These are phyloP conservation scores for Plumapathes pennacea DNA, from an alignment of 92 coral and sea anemone species.

Conservation along the genomic window DNA sequence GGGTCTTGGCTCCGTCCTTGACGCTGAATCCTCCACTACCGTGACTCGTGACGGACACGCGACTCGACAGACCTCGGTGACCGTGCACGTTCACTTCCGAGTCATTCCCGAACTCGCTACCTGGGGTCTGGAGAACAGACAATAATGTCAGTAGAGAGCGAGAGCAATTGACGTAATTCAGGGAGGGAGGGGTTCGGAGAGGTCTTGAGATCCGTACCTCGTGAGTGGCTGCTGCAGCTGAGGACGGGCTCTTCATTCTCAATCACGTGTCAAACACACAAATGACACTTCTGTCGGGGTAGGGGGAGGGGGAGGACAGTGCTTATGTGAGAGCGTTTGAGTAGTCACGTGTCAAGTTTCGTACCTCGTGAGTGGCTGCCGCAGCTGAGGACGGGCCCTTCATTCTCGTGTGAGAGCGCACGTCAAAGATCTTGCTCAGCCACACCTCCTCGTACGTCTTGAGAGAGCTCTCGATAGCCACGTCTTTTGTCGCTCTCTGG, in stretches of 20 bases:
- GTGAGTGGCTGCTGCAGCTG: constrained; percentile 80
- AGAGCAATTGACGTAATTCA: too few species aligned
- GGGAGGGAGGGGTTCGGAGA: too few species aligned
- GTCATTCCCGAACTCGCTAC: constrained; percentile 94
- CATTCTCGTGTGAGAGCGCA: constrained; percentile 72
- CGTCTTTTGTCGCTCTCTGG: constrained; percentile 97
- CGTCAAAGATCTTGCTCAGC: constrained; percentile 97
- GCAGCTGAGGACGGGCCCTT: constrained; percentile 84
- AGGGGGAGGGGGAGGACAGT: too few species aligned
- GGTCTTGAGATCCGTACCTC: too few species aligned
- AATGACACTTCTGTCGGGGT: neutral
- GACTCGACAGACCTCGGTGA: constrained; percentile 84
- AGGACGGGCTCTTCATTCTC: constrained; percentile 77
- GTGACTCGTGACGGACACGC: constrained; percentile 89
- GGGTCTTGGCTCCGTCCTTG: constrained; percentile 81
- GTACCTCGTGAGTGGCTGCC: constrained; percentile 82
- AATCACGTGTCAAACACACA: neutral
- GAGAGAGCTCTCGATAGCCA: constrained; percentile 94
- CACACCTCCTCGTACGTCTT: constrained; percentile 99
- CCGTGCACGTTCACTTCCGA: constrained; percentile 82
- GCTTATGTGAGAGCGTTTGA: too few species aligned
- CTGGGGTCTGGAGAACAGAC: constrained; percentile 61
- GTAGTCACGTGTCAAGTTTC: too few species aligned
- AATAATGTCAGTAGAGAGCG: too few species aligned
- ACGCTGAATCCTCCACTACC: constrained; percentile 98